phyloP scores from a whole-genome alignment of 2,888 invertebrate genomes.

The Spicauda simplicius region DNA sequence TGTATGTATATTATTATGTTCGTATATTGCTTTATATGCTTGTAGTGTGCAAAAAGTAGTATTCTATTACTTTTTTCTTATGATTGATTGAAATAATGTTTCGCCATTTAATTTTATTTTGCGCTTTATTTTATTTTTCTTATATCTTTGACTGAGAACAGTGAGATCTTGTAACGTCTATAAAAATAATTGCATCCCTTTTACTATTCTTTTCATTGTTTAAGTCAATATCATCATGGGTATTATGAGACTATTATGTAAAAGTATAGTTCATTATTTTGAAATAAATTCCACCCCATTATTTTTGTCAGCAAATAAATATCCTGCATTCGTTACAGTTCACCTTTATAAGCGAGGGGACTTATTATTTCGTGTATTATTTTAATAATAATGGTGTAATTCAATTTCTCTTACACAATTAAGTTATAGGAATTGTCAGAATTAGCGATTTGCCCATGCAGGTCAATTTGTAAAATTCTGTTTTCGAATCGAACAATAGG shows the following conservation, averaged over 20 bases:
- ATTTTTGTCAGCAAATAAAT: conserved; percentile 2
- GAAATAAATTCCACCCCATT: neutral
- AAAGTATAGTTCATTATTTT: neutral
- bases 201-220: no score
- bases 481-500: conserved; percentile 41
- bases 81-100: no score
- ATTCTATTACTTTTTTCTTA: no score
- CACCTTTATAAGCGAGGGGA: neutral
- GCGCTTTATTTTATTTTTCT: no score
- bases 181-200: no score
- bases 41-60: no score
- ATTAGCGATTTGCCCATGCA: conserved; percentile 18
- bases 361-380: neutral
- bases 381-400: conserved; percentile 12
- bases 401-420: conserved; percentile 9
- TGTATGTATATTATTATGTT: no score
- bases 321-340: conserved; percentile 3
- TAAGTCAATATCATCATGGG: no score
- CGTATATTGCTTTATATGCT: no score
- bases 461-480: conserved; percentile 27
- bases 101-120: no score
- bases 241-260: neutral
- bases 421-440: conserved; percentile 5
- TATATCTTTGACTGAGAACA: no score
- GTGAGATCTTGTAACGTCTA: no score